Evolutionary conservation across 2,113 vertebrate genomes (phyloP), one percentile per base, ranked within the genome.

Genomic region (Lycaon pictus): DNA sequence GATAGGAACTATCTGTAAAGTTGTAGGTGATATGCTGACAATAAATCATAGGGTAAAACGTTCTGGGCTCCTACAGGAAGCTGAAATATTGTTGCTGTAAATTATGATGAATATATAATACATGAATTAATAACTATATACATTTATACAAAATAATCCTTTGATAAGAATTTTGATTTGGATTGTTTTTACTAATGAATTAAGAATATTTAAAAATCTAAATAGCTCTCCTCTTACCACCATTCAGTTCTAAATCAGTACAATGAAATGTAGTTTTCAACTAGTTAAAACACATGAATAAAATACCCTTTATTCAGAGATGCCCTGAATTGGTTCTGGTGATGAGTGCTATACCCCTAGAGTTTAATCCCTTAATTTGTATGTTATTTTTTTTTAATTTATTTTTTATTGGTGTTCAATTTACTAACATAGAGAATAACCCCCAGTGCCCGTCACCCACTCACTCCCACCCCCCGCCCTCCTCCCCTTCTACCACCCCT

Each of bases 1-100:
- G 77, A 94, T 92, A 94, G 62, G 27, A 90, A 93, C 79, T 53
- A 96, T 86, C 48, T 84, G 11, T 89, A 82, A 94, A 65, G 35
- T 93, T n/a, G 65, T 65, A 95, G 60, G 29, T 96, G 53, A 88
- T 80, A 67, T 5, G 58, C 43, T 69, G 48, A 82, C 20, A 65
- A 55, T 96, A 84, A 95, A 96, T 94, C 51, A 69, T n/a, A 60
- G 9, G 35, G 10, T 56, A 88, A 96, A 85, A 62, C 65, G 16
- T 67, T 90, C 81, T 93, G 19, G 29, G 22, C 76, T 95, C 13
- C 35, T 32, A 62, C 23, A 69, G 23, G 92, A 96, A 95, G 51
- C 67, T 96, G 80, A 98, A 94, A 90, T 97, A 93, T 60, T 84
- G 1, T 37, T 69, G 62, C 23, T 95, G 94, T 71, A 72, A 93